Percentiles rank a stretch among this genome's conserved stretches.
Conservation (phyloP, 2,888 invertebrate genomes). For the Lycocerus yunnanus region DNA sequence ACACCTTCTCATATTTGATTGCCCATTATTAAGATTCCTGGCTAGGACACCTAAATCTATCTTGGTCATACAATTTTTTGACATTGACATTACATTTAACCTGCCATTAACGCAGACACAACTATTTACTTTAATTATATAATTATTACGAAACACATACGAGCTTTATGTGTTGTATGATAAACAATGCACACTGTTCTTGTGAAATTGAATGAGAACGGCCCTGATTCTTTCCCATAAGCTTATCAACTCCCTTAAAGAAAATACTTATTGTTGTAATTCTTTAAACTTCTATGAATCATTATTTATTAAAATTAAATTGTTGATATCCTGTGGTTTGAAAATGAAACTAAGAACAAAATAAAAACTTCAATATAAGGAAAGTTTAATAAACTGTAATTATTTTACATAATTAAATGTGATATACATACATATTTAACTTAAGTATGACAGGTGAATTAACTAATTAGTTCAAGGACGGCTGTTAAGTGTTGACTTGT, state of each 20-base stretch:
- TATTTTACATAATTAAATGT: background rate
- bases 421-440: background rate
- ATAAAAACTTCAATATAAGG: background rate
- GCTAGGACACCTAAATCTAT: slow-evolving; percentile 1
- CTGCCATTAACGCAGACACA: slow-evolving; percentile 12
- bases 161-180: slow-evolving; percentile 19
- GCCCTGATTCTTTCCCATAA: slow-evolving; percentile 25
- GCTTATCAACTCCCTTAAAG: slow-evolving; percentile 19
- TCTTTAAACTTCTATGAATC: background rate
- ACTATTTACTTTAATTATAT: slow-evolving; percentile 13
- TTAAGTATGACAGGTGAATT: background rate
- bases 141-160: slow-evolving; percentile 20
- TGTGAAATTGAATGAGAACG: slow-evolving; percentile 31
- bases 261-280: background rate
- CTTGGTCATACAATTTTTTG: slow-evolving; percentile 14
- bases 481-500: background rate
- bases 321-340: background rate
- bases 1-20: slow-evolving; percentile 1
- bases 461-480: background rate
- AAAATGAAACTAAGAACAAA: background rate
- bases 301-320: background rate
- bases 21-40: background rate
- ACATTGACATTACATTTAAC: slow-evolving; percentile 30
- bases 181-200: slow-evolving; percentile 6
- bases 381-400: background rate